Evolutionary conservation across 1,140 invertebrate species (phyloP), one percentile per base, ranked within the genome.

Genomic region (Hycleus cichorii): DNA sequence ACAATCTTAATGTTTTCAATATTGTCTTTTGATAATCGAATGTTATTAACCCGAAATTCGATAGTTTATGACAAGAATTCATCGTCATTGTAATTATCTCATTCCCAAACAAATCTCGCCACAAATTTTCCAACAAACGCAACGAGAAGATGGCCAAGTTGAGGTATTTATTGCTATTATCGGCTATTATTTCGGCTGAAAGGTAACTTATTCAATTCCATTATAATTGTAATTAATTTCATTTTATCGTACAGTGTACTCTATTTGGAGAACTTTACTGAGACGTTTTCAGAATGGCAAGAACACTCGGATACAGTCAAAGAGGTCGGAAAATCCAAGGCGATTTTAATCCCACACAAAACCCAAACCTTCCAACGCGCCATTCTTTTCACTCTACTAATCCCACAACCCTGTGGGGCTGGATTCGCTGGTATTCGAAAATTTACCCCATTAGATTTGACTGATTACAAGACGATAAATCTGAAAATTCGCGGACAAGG

Each of bases 321-420:
- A 52, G 74, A 75, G 62, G 80, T 80, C 7, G 85, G 85, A 50
- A 85, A 80, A 77, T 86, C 84, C 0, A 87, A 86, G 72, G 83
- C 82, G 2, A 66, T 73, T 1, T 65, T 87, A 7, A 74, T 77
- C 3, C 61, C 85, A 24, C 80, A 84, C 66, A 84, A 81, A 64
- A 80, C 79, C 3, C 71, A 76, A 59, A 55, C 75, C 27, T 84
- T 82, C 58, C 81, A 84, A 70, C 71, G 81, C 65, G 85, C 80
- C 0, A 73, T 88, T 64, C 81, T 88, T 56, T 88, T 87, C 62
- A 79, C 80, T 3, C 63, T 87, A 10, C 67, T 88, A 4, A 86
- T 86, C 68, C 85, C 85, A 4, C 84, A 87, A 70, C 74, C 79
- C 6, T 86, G 87, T 60, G 85, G 85, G 1, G 86, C 86, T 32